A percentile compares a stretch with the other conserved stretches of the same genome.
Evolutionary conservation across 2,888 invertebrate species (phyloP).

Genomic region (Drosophila macrothrix): DNA sequence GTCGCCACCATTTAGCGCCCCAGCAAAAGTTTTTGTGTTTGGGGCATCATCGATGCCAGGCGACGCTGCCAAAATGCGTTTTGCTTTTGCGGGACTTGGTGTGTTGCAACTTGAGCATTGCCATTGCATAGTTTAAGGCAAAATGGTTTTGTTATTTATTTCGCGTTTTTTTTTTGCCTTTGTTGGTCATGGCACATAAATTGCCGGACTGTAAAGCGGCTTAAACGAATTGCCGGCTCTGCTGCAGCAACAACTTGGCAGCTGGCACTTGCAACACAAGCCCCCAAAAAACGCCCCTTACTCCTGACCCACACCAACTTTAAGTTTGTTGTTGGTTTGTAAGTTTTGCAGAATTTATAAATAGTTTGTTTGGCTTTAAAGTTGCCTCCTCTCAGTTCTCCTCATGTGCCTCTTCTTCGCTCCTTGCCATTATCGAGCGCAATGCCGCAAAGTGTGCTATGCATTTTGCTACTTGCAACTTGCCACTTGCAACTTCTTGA

Average conservation of each 20-base stretch:
- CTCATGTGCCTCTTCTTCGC: neutral
- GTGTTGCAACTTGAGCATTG: neutral
- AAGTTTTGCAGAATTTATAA: constrained; percentile 77
- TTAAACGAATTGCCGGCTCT: constrained; percentile 78
- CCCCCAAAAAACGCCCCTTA: neutral
- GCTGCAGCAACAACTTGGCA: constrained; percentile 73
- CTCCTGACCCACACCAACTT: neutral
- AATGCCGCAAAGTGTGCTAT: constrained; percentile 69
- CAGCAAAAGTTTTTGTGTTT: constrained; percentile 57
- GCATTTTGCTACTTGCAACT: constrained; percentile 40
- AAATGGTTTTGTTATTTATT: constrained; percentile 34
- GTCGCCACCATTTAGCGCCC: constrained; percentile 80
- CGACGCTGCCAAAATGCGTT: constrained; percentile 72
- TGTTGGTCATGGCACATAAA: constrained; percentile 70
- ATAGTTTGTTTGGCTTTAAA: constrained; percentile 75
- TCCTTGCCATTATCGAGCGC: constrained; percentile 58
- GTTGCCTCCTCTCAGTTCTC: constrained; percentile 52
- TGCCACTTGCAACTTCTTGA: constrained; percentile 48
- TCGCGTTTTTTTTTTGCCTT: constrained; percentile 10
- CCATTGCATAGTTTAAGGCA: constrained; percentile 71
- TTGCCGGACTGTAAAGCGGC: constrained; percentile 76
- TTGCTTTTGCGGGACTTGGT: constrained; percentile 10
- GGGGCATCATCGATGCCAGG: constrained; percentile 75
- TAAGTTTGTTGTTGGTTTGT: constrained; percentile 36
- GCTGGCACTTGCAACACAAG: constrained; percentile 42